Conservation (phyloP, 2,888 invertebrate species). For the Erpobdella octoculata region DNA sequence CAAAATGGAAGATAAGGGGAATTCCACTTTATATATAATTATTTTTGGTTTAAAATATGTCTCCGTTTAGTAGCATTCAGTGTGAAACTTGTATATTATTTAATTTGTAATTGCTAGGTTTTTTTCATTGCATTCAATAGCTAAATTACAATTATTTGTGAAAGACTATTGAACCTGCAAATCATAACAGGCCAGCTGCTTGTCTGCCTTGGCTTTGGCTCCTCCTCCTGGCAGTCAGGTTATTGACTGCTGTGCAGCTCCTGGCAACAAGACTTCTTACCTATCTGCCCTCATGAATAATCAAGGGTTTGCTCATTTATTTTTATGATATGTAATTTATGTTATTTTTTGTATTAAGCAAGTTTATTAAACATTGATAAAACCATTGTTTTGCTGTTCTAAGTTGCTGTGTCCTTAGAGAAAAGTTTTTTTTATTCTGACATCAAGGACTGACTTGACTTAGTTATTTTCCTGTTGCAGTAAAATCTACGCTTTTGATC, state of each 20-base stretch:
- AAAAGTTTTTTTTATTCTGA: neutral
- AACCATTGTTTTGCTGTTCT: neutral
- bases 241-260: slow-evolving; percentile 92
- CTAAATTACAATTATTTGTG: no score
- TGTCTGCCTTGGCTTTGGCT: slow-evolving; percentile 71
- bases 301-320: slow-evolving; percentile 56
- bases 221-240: slow-evolving; percentile 67
- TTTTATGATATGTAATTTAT: neutral
- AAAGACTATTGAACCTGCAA: no score
- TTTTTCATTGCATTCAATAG: no score
- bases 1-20: no score
- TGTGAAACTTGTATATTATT: no score
- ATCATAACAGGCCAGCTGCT: slow-evolving; percentile 71
- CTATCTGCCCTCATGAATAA: slow-evolving; percentile 75
- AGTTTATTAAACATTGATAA: neutral
- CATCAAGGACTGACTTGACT: no score
- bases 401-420: neutral
- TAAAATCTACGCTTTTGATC: slow-evolving; percentile 72
- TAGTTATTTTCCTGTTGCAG: slow-evolving; percentile 43
- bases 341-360: neutral
- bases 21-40: no score
- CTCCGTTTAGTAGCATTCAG: no score
- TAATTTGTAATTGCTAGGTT: no score
- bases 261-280: slow-evolving; percentile 72
- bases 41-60: no score